A percentile compares a stretch with the other conserved stretches of the same genome.
Conservation (phyloP, 2,113 vertebrate genomes). For the Poicephalus gulielmi region DNA sequence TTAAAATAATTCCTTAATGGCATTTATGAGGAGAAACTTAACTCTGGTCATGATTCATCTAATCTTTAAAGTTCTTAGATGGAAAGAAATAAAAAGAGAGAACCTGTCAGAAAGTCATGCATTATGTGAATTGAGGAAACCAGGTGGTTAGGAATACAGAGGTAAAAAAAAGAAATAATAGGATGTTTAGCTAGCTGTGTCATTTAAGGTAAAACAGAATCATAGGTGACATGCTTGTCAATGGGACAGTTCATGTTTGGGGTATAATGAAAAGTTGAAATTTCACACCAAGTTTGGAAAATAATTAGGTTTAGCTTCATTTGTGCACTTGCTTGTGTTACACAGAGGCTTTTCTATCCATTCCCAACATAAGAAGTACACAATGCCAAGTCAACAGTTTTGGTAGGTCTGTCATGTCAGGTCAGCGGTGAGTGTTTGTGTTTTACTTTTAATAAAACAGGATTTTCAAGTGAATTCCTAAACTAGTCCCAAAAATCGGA, state of each 20-base stretch:
- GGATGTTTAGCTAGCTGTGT: background rate
- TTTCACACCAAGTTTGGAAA: background rate
- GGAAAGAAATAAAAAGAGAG: background rate
- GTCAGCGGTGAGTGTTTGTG: background rate
- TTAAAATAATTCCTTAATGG: background rate
- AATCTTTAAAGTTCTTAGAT: background rate
- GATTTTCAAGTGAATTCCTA: slow-evolving; percentile 8
- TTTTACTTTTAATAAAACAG: background rate
- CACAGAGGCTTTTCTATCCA: background rate
- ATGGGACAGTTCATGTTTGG: background rate
- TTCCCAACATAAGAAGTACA: background rate
- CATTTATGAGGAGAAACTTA: background rate
- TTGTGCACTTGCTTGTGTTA: background rate
- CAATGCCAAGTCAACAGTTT: background rate
- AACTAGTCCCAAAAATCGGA: background rate
- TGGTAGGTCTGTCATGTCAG: background rate
- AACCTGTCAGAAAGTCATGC: background rate
- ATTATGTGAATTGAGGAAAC: background rate
- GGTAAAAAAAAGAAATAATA: background rate
- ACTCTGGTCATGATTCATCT: background rate
- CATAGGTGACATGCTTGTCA: background rate
- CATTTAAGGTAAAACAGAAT: background rate
- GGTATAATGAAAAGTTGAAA: background rate
- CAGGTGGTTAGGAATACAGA: background rate
- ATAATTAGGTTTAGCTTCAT: background rate